phyloP scores from a whole-genome alignment of 2,797 vertebrate genomes.

The Channallabes apus region DNA sequence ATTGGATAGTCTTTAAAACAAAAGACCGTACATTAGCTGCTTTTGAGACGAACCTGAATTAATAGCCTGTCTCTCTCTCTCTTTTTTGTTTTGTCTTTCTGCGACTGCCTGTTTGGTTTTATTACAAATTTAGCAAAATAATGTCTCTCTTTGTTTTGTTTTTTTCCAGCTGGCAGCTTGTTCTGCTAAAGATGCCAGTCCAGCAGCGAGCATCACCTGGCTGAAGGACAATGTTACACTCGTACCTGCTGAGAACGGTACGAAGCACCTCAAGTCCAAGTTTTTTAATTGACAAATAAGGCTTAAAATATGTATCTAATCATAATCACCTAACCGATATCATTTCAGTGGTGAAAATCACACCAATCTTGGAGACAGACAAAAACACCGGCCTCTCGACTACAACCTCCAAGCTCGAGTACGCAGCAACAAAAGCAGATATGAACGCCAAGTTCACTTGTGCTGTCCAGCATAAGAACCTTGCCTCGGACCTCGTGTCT shows the following conservation, averaged over 20 bases:
- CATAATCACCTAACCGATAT: neutral
- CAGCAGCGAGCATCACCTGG: conserved; percentile 86
- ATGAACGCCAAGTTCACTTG: conserved; percentile 82
- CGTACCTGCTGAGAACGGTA: conserved; percentile 78
- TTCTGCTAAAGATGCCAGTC: conserved; percentile 81
- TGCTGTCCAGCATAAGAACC: conserved; percentile 67
- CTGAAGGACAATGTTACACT: conserved; percentile 80
- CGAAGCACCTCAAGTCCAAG: conserved; percentile 29
- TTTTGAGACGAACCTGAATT: neutral
- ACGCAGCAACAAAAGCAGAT: conserved; percentile 84
- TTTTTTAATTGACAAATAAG: neutral
- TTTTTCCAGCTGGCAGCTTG: conserved; percentile 84
- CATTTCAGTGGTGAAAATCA: conserved; percentile 40
- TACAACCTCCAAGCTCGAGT: conserved; percentile 77
- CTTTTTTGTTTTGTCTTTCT: neutral
- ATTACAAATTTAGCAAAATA: neutral
- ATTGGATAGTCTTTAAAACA: neutral
- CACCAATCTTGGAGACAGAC: conserved; percentile 9
- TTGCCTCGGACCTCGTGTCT: conserved; percentile 66
- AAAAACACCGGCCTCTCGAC: conserved; percentile 26
- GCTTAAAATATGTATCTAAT: too few species aligned
- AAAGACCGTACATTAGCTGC: too few species aligned
- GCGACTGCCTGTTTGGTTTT: neutral
- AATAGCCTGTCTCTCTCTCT: conserved; percentile 27
- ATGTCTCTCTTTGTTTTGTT: conserved; percentile 30